phyloP scores from a whole-genome alignment of 2,113 vertebrate genomes.

The Noturus placidus region DNA sequence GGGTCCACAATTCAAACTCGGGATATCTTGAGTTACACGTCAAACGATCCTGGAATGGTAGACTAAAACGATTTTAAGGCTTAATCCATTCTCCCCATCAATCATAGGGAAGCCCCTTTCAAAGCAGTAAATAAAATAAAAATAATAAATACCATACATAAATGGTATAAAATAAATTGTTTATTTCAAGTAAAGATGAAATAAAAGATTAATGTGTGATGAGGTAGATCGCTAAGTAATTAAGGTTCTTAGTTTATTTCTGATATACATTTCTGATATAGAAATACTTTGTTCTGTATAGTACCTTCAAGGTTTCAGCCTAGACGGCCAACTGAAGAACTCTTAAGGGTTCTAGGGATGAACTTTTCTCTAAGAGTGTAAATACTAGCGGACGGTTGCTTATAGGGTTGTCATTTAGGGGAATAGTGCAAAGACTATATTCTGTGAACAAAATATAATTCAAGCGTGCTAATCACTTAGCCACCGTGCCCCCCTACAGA shows the following conservation, averaged over 20 bases:
- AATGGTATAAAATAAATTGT: too few relatives aligned
- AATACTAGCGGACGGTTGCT: not conserved
- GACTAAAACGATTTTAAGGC: not conserved
- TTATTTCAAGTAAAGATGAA: too few relatives aligned
- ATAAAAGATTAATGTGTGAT: not conserved
- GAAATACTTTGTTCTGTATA: not conserved
- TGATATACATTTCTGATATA: not conserved
- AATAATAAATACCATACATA: not conserved
- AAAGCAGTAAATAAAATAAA: not conserved
- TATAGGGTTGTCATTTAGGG: not conserved
- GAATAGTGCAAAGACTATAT: not conserved
- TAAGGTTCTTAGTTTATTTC: not conserved
- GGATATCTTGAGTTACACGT: slow-evolving; percentile 10
- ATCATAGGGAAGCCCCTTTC: not conserved
- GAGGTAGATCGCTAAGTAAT: not conserved
- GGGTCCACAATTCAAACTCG: not conserved
- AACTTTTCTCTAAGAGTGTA: not conserved
- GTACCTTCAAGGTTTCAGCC: not conserved
- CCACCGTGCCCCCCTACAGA: too few relatives aligned
- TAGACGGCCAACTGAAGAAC: too few relatives aligned
- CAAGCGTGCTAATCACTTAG: too few relatives aligned
- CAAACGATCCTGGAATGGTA: not conserved
- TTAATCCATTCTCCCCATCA: not conserved
- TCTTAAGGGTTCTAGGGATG: not conserved
- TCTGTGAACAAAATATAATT: not conserved